Evolutionary conservation across 2,888 invertebrate genomes (phyloP).

Genomic region (Hyposoter didymator): DNA sequence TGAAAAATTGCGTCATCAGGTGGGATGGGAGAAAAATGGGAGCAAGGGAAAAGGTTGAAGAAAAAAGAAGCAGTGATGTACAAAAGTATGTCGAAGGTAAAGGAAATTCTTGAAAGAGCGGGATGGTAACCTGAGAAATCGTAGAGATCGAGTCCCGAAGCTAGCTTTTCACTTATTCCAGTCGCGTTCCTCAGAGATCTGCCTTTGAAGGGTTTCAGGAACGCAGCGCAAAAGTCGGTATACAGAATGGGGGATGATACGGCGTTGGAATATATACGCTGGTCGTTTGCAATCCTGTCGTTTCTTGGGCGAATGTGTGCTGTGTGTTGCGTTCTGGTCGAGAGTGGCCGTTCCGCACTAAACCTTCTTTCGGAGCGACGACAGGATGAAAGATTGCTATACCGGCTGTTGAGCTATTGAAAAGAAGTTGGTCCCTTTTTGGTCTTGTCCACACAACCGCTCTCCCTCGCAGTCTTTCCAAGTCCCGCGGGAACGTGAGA

Average conservation of each 20-base stretch:
- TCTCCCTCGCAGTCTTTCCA: neutral
- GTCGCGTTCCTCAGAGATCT: slow-evolving; percentile 50
- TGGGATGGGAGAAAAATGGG: neutral
- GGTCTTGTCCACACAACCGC: neutral
- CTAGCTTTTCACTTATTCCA: slow-evolving; percentile 53
- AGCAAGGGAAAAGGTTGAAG: slow-evolving; percentile 10
- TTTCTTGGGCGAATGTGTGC: slow-evolving; percentile 21
- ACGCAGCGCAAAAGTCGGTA: neutral
- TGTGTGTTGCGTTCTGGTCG: slow-evolving; percentile 34
- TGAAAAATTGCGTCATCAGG: slow-evolving; percentile 25
- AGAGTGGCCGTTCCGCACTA: slow-evolving; percentile 24
- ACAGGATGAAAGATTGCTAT: slow-evolving; percentile 59
- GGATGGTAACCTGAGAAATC: slow-evolving; percentile 29
- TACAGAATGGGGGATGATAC: slow-evolving; percentile 7
- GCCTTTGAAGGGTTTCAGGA: slow-evolving; percentile 50
- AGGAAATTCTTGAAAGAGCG: slow-evolving; percentile 12
- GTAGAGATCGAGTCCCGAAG: slow-evolving; percentile 15
- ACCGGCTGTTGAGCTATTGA: slow-evolving; percentile 44
- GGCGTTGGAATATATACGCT: slow-evolving; percentile 22
- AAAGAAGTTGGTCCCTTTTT: slow-evolving; percentile 37
- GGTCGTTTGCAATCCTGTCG: slow-evolving; percentile 36
- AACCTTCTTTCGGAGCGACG: slow-evolving; percentile 27
- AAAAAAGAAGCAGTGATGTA: slow-evolving; percentile 19
- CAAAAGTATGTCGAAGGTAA: slow-evolving; percentile 58
- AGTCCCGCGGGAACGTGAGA: slow-evolving; percentile 53